phyloP scores from a whole-genome alignment of 2,113 vertebrate genomes.

The Syngnathus scovelli region DNA sequence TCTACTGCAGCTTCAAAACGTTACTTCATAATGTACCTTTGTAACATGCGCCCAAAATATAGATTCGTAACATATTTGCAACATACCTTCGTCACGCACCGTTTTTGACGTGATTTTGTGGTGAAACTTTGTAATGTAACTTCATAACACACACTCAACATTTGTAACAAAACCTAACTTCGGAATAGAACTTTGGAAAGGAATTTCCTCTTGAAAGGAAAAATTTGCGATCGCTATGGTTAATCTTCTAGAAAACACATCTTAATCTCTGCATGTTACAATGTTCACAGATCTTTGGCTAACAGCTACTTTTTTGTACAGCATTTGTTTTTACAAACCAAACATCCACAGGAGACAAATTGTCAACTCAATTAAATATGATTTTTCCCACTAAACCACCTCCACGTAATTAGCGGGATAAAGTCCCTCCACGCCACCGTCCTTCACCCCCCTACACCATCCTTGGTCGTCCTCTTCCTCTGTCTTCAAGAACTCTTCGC shows the following conservation, averaged over 20 bases:
- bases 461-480: conserved; percentile 83
- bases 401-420: conserved; percentile 82
- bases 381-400: conserved; percentile 49
- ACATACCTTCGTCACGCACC: no score
- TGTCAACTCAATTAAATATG: neutral
- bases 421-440: conserved; percentile 72
- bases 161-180: neutral
- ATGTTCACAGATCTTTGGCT: conserved; percentile 36
- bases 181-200: neutral
- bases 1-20: neutral
- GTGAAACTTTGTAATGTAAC: neutral
- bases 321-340: neutral
- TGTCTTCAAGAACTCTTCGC: conserved; percentile 77
- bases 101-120: no score
- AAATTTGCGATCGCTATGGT: neutral
- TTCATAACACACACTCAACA: neutral
- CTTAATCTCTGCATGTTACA: conserved; percentile 11
- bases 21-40: neutral
- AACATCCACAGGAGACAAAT: neutral
- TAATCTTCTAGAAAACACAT: neutral
- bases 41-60: neutral
- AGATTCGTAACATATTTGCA: no score
- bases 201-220: neutral
- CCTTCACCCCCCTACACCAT: conserved; percentile 79
- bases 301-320: conserved; percentile 35